phyloP scores from a whole-genome alignment of 1,140 invertebrate genomes.

The Agraylea sexmaculata region DNA sequence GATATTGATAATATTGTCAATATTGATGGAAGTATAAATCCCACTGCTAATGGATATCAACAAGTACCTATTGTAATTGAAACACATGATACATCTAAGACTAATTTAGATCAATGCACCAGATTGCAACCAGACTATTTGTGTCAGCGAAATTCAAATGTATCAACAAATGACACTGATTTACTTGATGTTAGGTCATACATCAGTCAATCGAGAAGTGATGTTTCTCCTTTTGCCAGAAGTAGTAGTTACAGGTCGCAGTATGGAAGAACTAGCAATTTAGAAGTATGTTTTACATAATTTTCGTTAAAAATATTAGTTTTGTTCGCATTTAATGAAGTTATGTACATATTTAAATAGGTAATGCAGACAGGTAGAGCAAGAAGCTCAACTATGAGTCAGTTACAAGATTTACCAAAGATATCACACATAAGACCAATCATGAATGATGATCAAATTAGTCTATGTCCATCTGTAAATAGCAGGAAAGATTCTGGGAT shows the following conservation, averaged over 20 bases:
- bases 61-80: constrained; percentile 54
- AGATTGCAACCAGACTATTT: constrained; percentile 11
- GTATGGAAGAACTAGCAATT: constrained; percentile 40
- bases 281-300: constrained; percentile 19
- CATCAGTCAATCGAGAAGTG: constrained; percentile 53
- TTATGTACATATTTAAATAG: constrained; percentile 14
- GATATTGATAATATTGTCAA: constrained; percentile 29
- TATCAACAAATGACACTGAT: constrained; percentile 36
- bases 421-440: constrained; percentile 18
- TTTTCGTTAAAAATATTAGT: neutral
- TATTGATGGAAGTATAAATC: constrained; percentile 21
- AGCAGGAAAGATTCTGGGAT: constrained; percentile 81
- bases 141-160: constrained; percentile 15
- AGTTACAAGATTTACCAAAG: constrained; percentile 26
- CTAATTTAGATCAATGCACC: constrained; percentile 1
- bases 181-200: constrained; percentile 55
- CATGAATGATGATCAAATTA: constrained; percentile 49
- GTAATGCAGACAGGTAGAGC: constrained; percentile 40
- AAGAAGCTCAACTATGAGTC: constrained; percentile 42
- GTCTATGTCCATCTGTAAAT: constrained; percentile 61
- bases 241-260: constrained; percentile 51
- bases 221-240: constrained; percentile 48
- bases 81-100: constrained; percentile 34
- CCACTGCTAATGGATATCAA: constrained; percentile 41
- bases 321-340: neutral